These are phyloP conservation scores for Drosophila mojavensis DNA, from an alignment of 1,140 invertebrate species.

Conservation along the genomic window DNA sequence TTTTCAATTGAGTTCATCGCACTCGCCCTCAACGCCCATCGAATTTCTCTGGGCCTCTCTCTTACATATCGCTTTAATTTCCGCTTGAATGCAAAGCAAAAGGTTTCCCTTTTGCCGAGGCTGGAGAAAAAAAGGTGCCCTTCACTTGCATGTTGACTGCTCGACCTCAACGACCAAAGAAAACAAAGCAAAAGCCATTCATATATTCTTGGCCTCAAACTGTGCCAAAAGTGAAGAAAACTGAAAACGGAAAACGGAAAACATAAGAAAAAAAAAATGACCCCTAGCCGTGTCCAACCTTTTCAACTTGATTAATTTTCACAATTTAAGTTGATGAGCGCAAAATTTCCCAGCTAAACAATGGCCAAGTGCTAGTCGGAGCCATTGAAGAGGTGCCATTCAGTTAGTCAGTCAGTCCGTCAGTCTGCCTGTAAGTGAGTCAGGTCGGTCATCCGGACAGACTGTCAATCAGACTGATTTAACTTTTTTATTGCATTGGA, in stretches of 20 bases:
- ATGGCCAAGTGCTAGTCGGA: conserved; percentile 21
- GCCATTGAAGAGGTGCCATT: conserved; percentile 8
- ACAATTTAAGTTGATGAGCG: conserved; percentile 80
- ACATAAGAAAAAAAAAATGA: background rate
- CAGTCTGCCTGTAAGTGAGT: too few relatives aligned
- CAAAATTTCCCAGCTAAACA: conserved; percentile 55
- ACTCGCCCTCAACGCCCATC: background rate
- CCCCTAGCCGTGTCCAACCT: conserved; percentile 50
- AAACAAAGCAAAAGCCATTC: conserved; percentile 63
- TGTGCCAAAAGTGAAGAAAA: background rate
- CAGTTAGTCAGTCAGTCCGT: conserved; percentile 6
- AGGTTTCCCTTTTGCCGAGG: conserved; percentile 46
- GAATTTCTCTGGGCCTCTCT: conserved; percentile 6
- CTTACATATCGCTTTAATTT: conserved; percentile 61
- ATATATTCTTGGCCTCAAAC: conserved; percentile 14
- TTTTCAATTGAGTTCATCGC: conserved; percentile 66
- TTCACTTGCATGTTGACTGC: conserved; percentile 57
- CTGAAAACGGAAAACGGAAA: too few relatives aligned
- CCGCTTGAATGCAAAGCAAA: conserved; percentile 79
- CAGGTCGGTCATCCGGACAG: conserved; percentile 1
- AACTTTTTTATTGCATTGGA: conserved; percentile 41
- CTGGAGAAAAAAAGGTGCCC: conserved; percentile 53
- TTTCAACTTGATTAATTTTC: conserved; percentile 81
- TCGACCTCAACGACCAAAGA: conserved; percentile 33
- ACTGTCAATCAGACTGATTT: conserved; percentile 22